A percentile compares a stretch with the other conserved stretches of the same genome.
phyloP scores from a whole-genome alignment of 1,140 invertebrate genomes.

The Meloidogyne chitwoodi region DNA sequence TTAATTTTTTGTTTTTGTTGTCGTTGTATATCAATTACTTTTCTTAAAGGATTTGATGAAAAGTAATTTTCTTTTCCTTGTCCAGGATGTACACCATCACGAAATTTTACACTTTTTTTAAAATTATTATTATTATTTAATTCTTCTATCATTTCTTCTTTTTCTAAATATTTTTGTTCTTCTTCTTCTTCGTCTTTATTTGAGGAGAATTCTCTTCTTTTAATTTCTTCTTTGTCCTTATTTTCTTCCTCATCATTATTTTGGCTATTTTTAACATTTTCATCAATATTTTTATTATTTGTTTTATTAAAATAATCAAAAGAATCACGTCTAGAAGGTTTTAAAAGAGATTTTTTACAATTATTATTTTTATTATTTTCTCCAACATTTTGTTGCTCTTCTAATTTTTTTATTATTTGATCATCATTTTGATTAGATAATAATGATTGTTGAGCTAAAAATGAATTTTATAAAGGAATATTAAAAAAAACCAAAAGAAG shows the following conservation, averaged over 20 bases:
- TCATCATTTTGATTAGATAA: neutral
- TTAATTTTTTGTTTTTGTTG: neutral
- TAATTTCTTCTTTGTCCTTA: neutral
- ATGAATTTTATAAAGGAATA: no score
- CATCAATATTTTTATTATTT: neutral
- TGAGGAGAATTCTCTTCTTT: no score
- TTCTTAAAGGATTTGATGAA: neutral
- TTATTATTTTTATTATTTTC: neutral
- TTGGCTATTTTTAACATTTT: neutral
- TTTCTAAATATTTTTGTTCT: no score
- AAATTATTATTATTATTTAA: neutral
- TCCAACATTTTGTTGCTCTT: neutral
- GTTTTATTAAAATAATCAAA: neutral
- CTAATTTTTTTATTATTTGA: neutral
- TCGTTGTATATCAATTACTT: neutral
- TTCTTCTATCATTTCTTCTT: no score
- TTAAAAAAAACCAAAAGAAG: neutral
- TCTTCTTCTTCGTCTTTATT: neutral
- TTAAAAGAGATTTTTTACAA: neutral
- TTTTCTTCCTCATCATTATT: neutral
- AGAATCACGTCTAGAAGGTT: neutral
- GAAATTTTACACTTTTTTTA: slow-evolving; percentile 30
- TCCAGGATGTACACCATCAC: slow-evolving; percentile 25
- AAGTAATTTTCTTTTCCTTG: neutral
- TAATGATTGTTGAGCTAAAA: no score